Percentiles rank a stretch among this genome's conserved stretches.
Evolutionary conservation across 2,888 invertebrate species (phyloP).

Genomic region (Drosophila acutilabella): DNA sequence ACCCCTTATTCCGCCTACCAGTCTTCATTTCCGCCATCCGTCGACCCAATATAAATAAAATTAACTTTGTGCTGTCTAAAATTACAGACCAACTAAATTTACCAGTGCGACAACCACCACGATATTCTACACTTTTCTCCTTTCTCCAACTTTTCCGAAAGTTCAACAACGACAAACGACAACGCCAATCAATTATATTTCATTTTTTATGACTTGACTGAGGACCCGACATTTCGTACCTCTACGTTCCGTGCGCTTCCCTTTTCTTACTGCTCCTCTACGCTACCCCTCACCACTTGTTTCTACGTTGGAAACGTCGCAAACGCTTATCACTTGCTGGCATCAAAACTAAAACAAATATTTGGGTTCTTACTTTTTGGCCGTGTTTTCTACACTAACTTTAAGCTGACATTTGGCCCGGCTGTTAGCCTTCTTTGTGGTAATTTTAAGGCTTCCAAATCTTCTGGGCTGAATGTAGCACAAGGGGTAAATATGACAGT

Average conservation of each 20-base stretch:
- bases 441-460: neutral
- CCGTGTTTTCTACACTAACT: neutral
- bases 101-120: conserved; percentile 55
- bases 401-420: conserved; percentile 3
- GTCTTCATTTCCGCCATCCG: too few relatives aligned
- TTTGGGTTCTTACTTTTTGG: neutral
- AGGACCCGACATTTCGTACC: conserved; percentile 7
- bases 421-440: neutral
- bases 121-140: neutral
- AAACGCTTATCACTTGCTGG: conserved; percentile 61
- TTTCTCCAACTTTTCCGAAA: conserved; percentile 3
- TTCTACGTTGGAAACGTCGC: conserved; percentile 19
- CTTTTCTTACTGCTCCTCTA: too few relatives aligned
- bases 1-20: neutral
- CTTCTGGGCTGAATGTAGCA: neutral
- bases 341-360: conserved; percentile 45
- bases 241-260: too few relatives aligned
- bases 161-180: conserved; percentile 39
- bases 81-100: conserved; percentile 68
- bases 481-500: neutral
- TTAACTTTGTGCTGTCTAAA: conserved; percentile 61
- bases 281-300: too few relatives aligned
- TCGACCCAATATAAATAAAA: conserved; percentile 22
- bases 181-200: conserved; percentile 80
- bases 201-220: conserved; percentile 69